phyloP scores from a whole-genome alignment of 2,888 invertebrate genomes.

The Sarcophaga variegata region DNA sequence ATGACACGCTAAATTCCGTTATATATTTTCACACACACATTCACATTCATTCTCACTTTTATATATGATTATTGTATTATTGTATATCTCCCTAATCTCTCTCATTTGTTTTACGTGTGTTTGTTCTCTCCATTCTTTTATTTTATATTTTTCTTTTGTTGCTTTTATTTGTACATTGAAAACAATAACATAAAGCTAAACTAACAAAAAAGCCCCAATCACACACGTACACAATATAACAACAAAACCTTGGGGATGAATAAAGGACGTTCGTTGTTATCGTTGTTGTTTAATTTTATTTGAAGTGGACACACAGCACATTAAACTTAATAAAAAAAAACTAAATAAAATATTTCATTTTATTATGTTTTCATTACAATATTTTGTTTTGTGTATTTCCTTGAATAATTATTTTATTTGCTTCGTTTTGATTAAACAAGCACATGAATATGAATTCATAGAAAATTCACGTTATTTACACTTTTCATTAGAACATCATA shows the following conservation, averaged over 20 bases:
- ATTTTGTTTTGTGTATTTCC: not conserved
- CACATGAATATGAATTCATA: no score
- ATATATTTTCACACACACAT: slow-evolving; percentile 68
- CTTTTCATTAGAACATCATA: slow-evolving; percentile 38
- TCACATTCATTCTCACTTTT: slow-evolving; percentile 36
- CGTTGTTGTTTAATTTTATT: slow-evolving; percentile 56
- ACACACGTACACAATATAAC: slow-evolving; percentile 17
- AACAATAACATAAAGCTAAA: slow-evolving; percentile 52
- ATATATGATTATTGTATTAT: not conserved
- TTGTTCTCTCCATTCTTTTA: slow-evolving; percentile 16
- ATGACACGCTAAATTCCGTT: slow-evolving; percentile 72
- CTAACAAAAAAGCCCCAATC: slow-evolving; percentile 7
- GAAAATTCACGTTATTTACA: slow-evolving; percentile 12
- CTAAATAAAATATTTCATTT: not conserved
- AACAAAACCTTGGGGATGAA: slow-evolving; percentile 63
- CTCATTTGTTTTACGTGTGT: slow-evolving; percentile 5
- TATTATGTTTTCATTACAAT: not conserved
- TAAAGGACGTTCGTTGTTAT: slow-evolving; percentile 71
- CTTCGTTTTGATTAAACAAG: slow-evolving; percentile 1
- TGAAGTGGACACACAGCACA: slow-evolving; percentile 55
- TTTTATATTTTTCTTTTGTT: slow-evolving; percentile 38
- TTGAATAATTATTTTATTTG: not conserved
- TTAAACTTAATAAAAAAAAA: not conserved
- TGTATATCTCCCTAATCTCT: not conserved
- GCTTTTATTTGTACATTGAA: slow-evolving; percentile 39